Base-by-base conservation (phyloP, 2,888 invertebrate genomes). In the Eupeodes luniger region DNA sequence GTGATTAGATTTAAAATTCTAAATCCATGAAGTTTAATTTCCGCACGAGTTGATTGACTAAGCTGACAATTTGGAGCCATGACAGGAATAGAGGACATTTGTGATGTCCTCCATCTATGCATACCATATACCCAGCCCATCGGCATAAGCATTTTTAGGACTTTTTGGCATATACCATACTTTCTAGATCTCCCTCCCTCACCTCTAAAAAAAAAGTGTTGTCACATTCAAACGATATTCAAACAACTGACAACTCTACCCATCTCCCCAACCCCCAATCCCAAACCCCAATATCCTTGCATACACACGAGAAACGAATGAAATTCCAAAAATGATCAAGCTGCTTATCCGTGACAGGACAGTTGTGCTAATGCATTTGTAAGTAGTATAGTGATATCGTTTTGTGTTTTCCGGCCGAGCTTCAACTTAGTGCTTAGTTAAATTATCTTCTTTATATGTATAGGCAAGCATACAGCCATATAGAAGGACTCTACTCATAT, bases 1-100 rank as follows among this genome's bases (percentile, higher is more conserved):
- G 84, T 80, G 80, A 76, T 87, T 84, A 72, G 76, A 87, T 74
- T 87, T 87, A 55, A 78, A 80, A 89, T 87, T 89, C 74, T 57
- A 64, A 64, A 83, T 83, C 80, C 89, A 77, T 89, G 80, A 74
- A 85, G 72, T 80, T 70, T 57, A 83, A 82, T 74, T 86, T 89
- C 86, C 83, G 77, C 83, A 89, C 86, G 87, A 89, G 80, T 79
- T 87, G 55, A 82, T 79, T 66, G 72, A 55, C 76, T 79, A 85
- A 89, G 82, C 85, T 89, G 78, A 74, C 61, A 89, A 72, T 79
- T 70, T 79, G 19, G 44, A 44, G 64, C 36, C 62, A 76, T 79
- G 77, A 19, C 70, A 78, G 67, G 53, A 44, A 62, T 36, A 62
- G 61, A 69, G 61, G 69, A 69, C 40, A 72, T 40, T 72, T 49